Evolutionary conservation across 2,888 invertebrate species (phyloP).

Genomic region (Cyclophora albipunctata): DNA sequence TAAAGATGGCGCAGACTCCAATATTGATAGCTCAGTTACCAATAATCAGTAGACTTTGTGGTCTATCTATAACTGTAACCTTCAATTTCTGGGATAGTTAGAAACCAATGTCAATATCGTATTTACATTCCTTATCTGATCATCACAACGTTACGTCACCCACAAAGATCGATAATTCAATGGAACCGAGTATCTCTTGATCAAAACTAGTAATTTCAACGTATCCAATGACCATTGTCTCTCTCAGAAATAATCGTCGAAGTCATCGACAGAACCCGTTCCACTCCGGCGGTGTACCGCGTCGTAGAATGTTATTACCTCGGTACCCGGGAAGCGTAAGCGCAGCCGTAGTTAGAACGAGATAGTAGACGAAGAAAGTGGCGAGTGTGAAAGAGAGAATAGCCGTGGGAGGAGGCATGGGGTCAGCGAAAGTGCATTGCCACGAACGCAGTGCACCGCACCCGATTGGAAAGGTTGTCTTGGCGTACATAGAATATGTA

Average conservation of each 20-base stretch:
- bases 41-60: no score
- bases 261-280: constrained; percentile 73
- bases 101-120: neutral
- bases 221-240: constrained; percentile 59
- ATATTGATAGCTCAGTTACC: no score
- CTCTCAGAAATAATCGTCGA: constrained; percentile 64
- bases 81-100: no score
- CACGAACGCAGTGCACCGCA: constrained; percentile 62
- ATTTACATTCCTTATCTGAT: constrained; percentile 9
- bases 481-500: constrained; percentile 49
- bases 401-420: constrained; percentile 64
- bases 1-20: no score
- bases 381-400: constrained; percentile 51
- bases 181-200: constrained; percentile 13
- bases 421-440: constrained; percentile 76
- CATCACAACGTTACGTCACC: constrained; percentile 15
- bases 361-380: constrained; percentile 48
- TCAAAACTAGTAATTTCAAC: constrained; percentile 37
- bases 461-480: constrained; percentile 68
- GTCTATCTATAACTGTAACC: no score
- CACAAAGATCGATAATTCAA: constrained; percentile 17
- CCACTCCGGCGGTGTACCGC: constrained; percentile 68
- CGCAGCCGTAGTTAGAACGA: constrained; percentile 55
- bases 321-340: constrained; percentile 64
- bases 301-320: constrained; percentile 72